Percentiles rank a stretch among this genome's conserved stretches.
Conservation (phyloP, 1,140 invertebrate species). For the Epicauta chinensis region DNA sequence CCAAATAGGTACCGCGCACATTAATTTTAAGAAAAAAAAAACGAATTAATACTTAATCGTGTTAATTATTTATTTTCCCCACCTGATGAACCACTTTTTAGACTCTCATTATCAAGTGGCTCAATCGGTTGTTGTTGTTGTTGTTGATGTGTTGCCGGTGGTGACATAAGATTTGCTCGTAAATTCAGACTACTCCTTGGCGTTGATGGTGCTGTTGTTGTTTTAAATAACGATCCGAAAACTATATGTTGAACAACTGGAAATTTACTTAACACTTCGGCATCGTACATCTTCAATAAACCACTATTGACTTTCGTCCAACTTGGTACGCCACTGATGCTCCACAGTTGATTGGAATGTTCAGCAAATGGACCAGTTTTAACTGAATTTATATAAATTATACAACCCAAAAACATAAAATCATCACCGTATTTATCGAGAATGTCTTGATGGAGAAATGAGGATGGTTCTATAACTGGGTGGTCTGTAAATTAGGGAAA, state of each 20-base stretch:
- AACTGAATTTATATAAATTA: slow-evolving; percentile 91
- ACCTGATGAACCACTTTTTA: too few species aligned
- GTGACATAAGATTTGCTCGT: too few species aligned
- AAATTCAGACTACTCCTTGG: too few species aligned
- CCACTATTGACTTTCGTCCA: slow-evolving; percentile 97
- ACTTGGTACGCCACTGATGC: slow-evolving; percentile 86
- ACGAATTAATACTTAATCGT: too few species aligned
- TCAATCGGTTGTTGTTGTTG: too few species aligned
- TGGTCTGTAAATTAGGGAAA: too few species aligned
- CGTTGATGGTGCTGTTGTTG: slow-evolving; percentile 48
- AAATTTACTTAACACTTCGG: slow-evolving; percentile 86
- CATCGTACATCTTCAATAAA: slow-evolving; percentile 98
- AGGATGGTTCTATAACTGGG: slow-evolving; percentile 73
- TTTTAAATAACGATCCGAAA: slow-evolving; percentile 84
- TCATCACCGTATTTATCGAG: slow-evolving; percentile 70
- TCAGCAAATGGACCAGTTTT: slow-evolving; percentile 98
- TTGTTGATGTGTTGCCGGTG: too few species aligned
- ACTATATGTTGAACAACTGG: slow-evolving; percentile 96
- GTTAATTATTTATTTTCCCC: too few species aligned
- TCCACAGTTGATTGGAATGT: slow-evolving; percentile 99
- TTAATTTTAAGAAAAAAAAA: too few species aligned
- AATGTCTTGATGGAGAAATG: slow-evolving; percentile 78
- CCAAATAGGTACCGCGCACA: too few species aligned
- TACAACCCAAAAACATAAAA: slow-evolving; percentile 91
- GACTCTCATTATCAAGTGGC: too few species aligned